phyloP scores from a whole-genome alignment of 2,888 invertebrate genomes.

The Leistus spinibarbis region DNA sequence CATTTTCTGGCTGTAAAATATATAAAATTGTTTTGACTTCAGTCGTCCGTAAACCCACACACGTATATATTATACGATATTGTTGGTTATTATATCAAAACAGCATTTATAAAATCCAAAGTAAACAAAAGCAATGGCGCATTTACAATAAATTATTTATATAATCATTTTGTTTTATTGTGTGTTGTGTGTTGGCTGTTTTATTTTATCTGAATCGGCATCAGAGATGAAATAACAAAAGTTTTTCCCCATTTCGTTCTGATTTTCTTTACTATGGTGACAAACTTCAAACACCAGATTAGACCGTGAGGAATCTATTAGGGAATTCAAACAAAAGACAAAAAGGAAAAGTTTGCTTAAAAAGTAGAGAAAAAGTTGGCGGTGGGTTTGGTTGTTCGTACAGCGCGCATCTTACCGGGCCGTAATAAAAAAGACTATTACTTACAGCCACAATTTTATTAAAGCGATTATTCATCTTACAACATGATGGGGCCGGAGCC shows the following conservation, averaged over 20 bases:
- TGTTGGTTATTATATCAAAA: too few species aligned
- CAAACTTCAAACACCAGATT: neutral
- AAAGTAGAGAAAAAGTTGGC: neutral
- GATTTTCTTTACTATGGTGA: neutral
- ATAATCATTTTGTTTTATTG: neutral
- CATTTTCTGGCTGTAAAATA: neutral
- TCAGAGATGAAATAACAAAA: neutral
- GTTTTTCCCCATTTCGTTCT: neutral
- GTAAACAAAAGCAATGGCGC: neutral
- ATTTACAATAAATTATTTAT: neutral
- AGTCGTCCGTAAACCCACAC: neutral
- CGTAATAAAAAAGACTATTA: slow-evolving; percentile 35
- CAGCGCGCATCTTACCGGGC: neutral
- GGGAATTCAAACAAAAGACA: slow-evolving; percentile 20
- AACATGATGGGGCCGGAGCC: slow-evolving; percentile 19
- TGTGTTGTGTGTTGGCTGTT: neutral
- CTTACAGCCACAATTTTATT: slow-evolving; percentile 36
- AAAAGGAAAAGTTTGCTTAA: slow-evolving; percentile 1
- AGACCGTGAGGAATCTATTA: slow-evolving; percentile 20
- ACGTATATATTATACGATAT: too few species aligned
- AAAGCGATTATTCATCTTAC: slow-evolving; percentile 33
- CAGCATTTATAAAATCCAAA: neutral
- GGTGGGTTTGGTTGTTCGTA: neutral
- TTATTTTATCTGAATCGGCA: too few species aligned
- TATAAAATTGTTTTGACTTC: neutral